Evolutionary conservation across 2,113 vertebrate genomes (phyloP), one percentile per base, ranked within the genome.

Genomic region (Bungarus multicinctus): DNA sequence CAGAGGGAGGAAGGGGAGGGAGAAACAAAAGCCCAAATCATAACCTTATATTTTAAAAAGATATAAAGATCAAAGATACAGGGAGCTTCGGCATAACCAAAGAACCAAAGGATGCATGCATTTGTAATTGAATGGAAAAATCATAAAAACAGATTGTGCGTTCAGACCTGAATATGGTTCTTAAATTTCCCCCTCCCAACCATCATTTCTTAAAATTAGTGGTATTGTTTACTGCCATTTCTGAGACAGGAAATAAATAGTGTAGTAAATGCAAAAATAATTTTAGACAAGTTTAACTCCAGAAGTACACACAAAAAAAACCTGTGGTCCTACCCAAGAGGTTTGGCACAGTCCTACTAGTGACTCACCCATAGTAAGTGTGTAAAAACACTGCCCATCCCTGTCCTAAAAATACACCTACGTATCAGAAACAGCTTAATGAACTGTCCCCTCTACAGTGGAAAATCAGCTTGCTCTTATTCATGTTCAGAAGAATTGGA

Each of bases 1-100:
- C 96, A 95, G 64, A 34, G 50, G 69, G 69, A 27, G 52, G 52
- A 12, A 20, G 69, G n/a, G 88, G 81, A 88, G 93, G 4, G 53
- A 43, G 16, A 23, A 20, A 25, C 34, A 39, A 30, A 50, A 87
- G 45, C 23, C 85, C 22, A 39, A 39, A 39, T 55, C 54, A 89
- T 53, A 88, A 18, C 53, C 89, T 30, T 95, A 93, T 91, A 74
- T 93, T 0, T 47, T 60, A 14, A 58, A 58, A 57, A 88, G 52
- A 30, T 88, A 91, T 0, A 92, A 30, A 12, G 50, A 90, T 87
- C 23, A 10, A 0, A 0, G 74, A 57, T 14, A 1, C 89, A 90
- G 7, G 11, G 55, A 93, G 92, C 43, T 92, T 43, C 87, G 88
- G 69, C 0, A 8, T 58, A 69, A 58, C 53, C 22, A 34, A 5